Conservation (phyloP, 1,140 invertebrate genomes). For the Pantala flavescens region DNA sequence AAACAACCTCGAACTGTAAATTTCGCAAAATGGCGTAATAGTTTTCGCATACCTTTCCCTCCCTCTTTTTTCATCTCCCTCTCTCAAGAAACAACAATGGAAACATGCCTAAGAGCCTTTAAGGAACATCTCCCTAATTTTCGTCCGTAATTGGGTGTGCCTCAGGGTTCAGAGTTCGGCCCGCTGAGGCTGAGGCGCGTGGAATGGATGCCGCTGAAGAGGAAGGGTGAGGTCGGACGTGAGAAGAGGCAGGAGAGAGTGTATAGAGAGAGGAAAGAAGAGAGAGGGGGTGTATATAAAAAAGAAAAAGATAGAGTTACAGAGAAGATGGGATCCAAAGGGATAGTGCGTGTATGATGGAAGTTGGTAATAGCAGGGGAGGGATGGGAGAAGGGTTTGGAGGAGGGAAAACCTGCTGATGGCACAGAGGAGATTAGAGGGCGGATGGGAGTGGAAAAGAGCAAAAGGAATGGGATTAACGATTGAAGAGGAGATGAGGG, state of each 20-base stretch:
- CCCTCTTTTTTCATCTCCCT: background rate
- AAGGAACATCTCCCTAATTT: conserved; percentile 9
- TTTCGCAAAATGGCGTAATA: too few species aligned
- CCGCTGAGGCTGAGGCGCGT: background rate
- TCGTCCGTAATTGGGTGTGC: background rate
- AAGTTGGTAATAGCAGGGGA: background rate
- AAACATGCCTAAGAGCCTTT: background rate
- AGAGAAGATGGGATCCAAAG: background rate
- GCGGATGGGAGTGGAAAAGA: background rate
- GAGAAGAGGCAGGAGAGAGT: background rate
- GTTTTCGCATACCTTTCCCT: background rate
- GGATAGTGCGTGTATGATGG: background rate
- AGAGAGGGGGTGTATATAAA: background rate
- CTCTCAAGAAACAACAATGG: background rate
- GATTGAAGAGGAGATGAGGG: background rate
- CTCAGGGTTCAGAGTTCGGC: background rate
- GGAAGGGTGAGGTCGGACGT: background rate
- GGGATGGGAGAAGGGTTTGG: background rate
- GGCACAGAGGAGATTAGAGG: background rate
- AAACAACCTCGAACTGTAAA: too few species aligned
- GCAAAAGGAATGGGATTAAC: conserved; percentile 6
- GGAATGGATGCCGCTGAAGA: background rate
- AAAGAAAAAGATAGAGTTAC: background rate
- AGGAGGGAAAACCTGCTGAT: background rate
- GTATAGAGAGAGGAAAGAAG: background rate